Conservation (phyloP, 2,888 invertebrate species). For the Parochlus steinenii region DNA sequence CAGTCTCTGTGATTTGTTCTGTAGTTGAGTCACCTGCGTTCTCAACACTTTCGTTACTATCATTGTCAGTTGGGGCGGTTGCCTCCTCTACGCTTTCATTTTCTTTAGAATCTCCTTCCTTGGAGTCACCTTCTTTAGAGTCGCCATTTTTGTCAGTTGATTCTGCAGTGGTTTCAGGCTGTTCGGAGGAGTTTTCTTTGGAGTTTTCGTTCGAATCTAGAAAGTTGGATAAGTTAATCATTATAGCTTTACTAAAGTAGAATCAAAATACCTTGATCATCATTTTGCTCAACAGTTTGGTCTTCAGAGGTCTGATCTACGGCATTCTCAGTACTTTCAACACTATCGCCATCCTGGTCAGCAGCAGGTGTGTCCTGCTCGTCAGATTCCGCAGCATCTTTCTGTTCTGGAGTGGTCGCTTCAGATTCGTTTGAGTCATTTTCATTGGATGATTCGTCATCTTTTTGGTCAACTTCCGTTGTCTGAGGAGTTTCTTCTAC, state of each 20-base stretch:
- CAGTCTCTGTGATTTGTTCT: constrained; percentile 8
- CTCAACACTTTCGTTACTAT: neutral
- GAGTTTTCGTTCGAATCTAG: neutral
- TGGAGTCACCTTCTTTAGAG: constrained; percentile 16
- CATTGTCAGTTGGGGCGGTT: constrained; percentile 2
- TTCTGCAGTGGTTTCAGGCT: constrained; percentile 3
- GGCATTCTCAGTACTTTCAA: neutral
- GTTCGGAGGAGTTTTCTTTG: neutral
- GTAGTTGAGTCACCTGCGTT: neutral
- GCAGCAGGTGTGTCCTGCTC: constrained; percentile 1
- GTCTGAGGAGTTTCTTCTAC: constrained; percentile 15
- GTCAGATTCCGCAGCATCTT: neutral
- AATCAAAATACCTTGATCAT: neutral
- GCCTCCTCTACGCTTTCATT: constrained; percentile 1
- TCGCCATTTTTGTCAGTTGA: constrained; percentile 1
- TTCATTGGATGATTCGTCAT: constrained; percentile 7
- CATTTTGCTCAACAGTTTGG: neutral
- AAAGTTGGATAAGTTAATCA: neutral
- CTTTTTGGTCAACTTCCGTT: constrained; percentile 13
- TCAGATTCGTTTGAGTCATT: constrained; percentile 6
- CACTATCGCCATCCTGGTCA: neutral
- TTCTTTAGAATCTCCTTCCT: constrained; percentile 14
- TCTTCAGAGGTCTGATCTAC: constrained; percentile 2
- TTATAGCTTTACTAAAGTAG: neutral
- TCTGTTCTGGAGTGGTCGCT: neutral